Conservation (phyloP, 2,888 invertebrate species). For the Dinocampus coccinellae region DNA sequence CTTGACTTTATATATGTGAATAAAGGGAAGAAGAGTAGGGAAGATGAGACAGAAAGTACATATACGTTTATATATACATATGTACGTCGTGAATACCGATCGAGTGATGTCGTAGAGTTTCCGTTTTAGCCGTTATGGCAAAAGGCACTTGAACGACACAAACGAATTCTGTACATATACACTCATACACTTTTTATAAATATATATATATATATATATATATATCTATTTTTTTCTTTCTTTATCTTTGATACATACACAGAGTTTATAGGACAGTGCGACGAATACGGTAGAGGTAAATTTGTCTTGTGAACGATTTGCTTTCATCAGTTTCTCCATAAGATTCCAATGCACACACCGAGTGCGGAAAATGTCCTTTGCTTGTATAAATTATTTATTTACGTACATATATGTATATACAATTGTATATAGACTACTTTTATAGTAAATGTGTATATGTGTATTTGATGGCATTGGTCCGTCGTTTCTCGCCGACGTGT, state of each 20-base stretch:
- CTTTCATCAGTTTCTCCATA: constrained; percentile 54
- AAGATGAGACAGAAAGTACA: not conserved
- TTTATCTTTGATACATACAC: constrained; percentile 2
- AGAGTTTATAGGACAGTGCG: constrained; percentile 2
- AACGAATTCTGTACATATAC: not conserved
- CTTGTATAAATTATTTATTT: not conserved
- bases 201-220: not conserved
- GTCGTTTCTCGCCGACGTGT: constrained; percentile 11
- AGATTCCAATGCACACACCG: constrained; percentile 43
- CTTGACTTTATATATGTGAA: not conserved
- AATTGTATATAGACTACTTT: not conserved
- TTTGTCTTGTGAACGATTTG: constrained; percentile 62
- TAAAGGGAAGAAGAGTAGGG: not conserved
- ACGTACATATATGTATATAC: not conserved
- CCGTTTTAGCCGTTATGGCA: constrained; percentile 36
- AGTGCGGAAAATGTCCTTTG: constrained; percentile 40
- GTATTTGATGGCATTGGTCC: constrained; percentile 21
- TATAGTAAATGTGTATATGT: not conserved
- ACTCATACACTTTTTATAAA: constrained; percentile 49
- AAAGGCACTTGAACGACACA: constrained; percentile 15
- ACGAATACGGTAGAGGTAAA: constrained; percentile 44
- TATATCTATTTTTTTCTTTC: not conserved
- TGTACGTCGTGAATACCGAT: not conserved
- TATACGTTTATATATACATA: not conserved
- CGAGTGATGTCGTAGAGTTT: constrained; percentile 23